phyloP scores from a whole-genome alignment of 2,888 invertebrate genomes.

The Drosophila suboccidentalis region DNA sequence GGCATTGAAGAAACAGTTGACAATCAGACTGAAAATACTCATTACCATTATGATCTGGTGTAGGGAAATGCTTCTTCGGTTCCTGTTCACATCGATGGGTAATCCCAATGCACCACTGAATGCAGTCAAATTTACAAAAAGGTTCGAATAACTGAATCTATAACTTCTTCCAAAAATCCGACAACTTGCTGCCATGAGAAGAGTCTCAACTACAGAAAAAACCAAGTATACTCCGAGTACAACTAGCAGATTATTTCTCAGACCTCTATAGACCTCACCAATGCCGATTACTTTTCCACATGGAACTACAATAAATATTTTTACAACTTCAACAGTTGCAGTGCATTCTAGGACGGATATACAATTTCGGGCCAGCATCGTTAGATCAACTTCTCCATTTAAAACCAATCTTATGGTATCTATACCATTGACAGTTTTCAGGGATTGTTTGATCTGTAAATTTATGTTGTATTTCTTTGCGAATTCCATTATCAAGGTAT shows the following conservation, averaged over 20 bases:
- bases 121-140: conserved; percentile 34
- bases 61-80: conserved; percentile 22
- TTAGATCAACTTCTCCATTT: conserved; percentile 14
- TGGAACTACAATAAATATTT: conserved; percentile 37
- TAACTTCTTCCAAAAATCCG: background rate
- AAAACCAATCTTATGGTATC: background rate
- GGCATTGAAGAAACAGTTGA: conserved; percentile 45
- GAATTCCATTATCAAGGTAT: conserved; percentile 13
- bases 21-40: conserved; percentile 42
- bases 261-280: conserved; percentile 17
- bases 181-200: conserved; percentile 6
- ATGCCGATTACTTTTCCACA: conserved; percentile 30
- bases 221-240: conserved; percentile 31
- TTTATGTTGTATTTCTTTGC: conserved; percentile 22
- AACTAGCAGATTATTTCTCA: conserved; percentile 1
- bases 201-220: conserved; percentile 30
- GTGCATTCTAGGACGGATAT: background rate
- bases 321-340: background rate
- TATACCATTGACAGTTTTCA: background rate
- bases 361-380: conserved; percentile 1
- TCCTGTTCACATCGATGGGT: conserved; percentile 10
- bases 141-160: conserved; percentile 8
- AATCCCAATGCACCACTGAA: conserved; percentile 35
- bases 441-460: background rate
- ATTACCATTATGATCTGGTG: conserved; percentile 41